These are phyloP conservation scores for Eolophus roseicapilla DNA, from an alignment of 2,113 vertebrate genomes.

Conservation along the genomic window DNA sequence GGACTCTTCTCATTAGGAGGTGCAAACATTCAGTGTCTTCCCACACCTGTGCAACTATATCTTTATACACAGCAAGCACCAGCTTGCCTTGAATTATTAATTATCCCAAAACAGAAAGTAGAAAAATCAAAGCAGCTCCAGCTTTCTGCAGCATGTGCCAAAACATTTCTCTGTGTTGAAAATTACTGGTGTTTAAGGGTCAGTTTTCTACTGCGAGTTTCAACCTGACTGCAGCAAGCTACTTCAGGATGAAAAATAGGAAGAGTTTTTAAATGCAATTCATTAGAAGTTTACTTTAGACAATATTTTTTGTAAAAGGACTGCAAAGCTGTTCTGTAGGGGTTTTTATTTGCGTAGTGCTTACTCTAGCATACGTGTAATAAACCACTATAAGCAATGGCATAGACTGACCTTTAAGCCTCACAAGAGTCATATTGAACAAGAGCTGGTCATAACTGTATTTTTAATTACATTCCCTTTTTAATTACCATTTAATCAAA, in stretches of 20 bases:
- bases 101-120: background rate
- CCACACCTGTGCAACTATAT: background rate
- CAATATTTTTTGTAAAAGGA: background rate
- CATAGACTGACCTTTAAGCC: slow-evolving; percentile 11
- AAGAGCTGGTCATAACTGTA: slow-evolving; percentile 5
- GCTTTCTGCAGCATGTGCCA: background rate
- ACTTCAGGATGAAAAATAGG: background rate
- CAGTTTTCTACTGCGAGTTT: background rate
- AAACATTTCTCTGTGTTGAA: background rate
- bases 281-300: background rate
- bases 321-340: background rate
- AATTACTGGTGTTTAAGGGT: background rate
- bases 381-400: background rate
- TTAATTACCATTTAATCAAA: slow-evolving; percentile 46
- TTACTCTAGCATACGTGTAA: background rate
- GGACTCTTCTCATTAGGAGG: background rate
- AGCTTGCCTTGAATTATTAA: background rate
- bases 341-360: background rate
- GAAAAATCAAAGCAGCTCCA: background rate
- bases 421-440: background rate
- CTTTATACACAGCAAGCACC: background rate
- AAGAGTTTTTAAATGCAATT: background rate
- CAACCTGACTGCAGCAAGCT: background rate
- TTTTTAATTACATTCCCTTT: slow-evolving; percentile 40
- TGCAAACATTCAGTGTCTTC: background rate